Conservation (phyloP, 2,113 vertebrate species). For the Lepidothrix coronata region DNA sequence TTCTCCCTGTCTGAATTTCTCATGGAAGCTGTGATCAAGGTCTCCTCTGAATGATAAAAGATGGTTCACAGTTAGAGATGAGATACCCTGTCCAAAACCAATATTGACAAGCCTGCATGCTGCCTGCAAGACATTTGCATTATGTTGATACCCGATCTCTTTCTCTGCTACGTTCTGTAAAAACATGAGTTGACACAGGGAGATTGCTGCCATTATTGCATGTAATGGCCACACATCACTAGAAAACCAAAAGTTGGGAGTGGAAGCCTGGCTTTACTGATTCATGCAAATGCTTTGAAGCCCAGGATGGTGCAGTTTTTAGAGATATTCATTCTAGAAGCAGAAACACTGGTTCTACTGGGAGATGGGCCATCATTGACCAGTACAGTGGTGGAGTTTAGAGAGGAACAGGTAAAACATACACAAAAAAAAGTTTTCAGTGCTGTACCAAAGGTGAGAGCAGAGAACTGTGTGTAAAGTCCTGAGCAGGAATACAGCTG, state of each 20-base stretch:
- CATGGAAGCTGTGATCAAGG: slow-evolving; percentile 36
- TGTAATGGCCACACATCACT: neutral
- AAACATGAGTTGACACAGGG: neutral
- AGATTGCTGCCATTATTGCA: neutral
- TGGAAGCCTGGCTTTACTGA: neutral
- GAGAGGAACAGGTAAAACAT: neutral
- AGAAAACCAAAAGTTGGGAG: neutral
- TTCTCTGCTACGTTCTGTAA: neutral
- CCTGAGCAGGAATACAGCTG: neutral
- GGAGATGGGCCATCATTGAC: neutral
- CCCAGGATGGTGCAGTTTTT: neutral
- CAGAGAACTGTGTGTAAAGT: neutral
- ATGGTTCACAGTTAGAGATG: slow-evolving; percentile 8
- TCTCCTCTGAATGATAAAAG: slow-evolving; percentile 15
- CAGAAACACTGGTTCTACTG: neutral
- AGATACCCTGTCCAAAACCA: slow-evolving; percentile 31
- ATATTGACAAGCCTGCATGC: slow-evolving; percentile 30
- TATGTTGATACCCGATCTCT: neutral
- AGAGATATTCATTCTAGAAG: neutral
- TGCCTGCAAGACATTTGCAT: slow-evolving; percentile 37
- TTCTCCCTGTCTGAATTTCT: slow-evolving; percentile 9
- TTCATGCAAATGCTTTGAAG: neutral
- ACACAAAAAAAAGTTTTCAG: neutral
- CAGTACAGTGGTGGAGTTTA: neutral
- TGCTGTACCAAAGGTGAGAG: neutral